Evolutionary conservation across 2,797 vertebrate genomes (phyloP), one percentile per base, ranked within the genome.

Genomic region (Pipistrellus kuhlii): DNA sequence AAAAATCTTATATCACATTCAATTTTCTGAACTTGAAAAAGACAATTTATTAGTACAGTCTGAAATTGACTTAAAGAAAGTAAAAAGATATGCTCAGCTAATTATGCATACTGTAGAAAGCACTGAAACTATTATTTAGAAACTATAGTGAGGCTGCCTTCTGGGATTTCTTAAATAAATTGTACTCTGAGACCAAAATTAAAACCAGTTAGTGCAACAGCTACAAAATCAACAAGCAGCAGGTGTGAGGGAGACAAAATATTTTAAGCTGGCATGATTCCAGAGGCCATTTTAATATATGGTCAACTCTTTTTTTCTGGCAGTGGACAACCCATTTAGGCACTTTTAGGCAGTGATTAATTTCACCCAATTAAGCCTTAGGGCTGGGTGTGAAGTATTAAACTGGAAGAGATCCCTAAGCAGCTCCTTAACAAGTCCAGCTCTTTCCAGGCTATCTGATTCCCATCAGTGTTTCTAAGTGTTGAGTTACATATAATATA

Each of bases 11-110:
- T 38, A 38, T 73, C 32, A 91, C 30, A 44, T 77, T 72, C 13
- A 53, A 78, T 91, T 88, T 75, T 68, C 20, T 83, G 35, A 78
- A n/a, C 53, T 55, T 15, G 32, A 53, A 73, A 86, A 87, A 90
- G 30, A 94, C 66, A 59, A 53, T 17, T 6, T 68, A 48, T 27
- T 75, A 59, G 27, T 71, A 84, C n/a, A 32, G 25, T 41, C 35
- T 95, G 55, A 89, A 66, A 55, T 6, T 80, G 55, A 85, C 25
- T 66, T 85, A 30, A 64, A 90, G 13, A 71, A 88, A 76, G 73
- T 73, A 83, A 82, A 77, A 80, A 41, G 17, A 78, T 8, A 55
- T 72, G 64, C 46, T 92, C 18, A 80, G 27, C 15, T 55, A 73
- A 72, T 85, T 27, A 66, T 64, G 38, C n/a, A 85, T 17, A 41